These are phyloP conservation scores for Argya squamiceps DNA, from an alignment of 2,797 vertebrate species.

Conservation along the genomic window DNA sequence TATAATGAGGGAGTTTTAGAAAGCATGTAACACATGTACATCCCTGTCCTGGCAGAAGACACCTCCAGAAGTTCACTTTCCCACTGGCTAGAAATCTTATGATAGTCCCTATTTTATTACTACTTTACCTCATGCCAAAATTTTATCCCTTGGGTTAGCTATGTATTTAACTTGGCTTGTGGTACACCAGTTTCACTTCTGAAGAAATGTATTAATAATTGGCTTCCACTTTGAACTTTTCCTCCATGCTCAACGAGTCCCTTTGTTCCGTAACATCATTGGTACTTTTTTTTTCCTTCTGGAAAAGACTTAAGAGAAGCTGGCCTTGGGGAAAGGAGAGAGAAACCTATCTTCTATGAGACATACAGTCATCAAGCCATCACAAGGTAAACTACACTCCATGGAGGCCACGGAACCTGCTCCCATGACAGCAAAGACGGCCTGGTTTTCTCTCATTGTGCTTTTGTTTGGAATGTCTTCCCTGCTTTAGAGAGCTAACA, in stretches of 20 bases:
- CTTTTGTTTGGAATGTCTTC: not conserved
- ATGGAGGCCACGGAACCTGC: not conserved
- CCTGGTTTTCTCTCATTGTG: not conserved
- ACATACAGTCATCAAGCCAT: not conserved
- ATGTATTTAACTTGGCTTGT: not conserved
- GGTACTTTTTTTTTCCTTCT: not conserved
- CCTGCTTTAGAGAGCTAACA: not conserved
- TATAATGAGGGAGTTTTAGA: not conserved
- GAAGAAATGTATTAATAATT: not conserved
- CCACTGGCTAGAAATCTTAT: not conserved
- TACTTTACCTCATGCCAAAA: not conserved
- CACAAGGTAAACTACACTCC: fast-evolving
- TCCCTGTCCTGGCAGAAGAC: not conserved
- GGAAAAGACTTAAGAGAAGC: not conserved
- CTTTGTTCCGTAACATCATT: not conserved
- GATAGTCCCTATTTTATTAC: not conserved
- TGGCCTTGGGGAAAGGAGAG: fast-evolving
- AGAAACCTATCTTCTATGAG: not conserved
- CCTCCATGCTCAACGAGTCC: not conserved
- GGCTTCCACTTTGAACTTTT: not conserved
- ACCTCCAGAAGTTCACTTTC: not conserved
- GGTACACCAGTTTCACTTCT: not conserved
- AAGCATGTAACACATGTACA: not conserved
- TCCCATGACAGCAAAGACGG: not conserved
- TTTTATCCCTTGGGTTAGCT: not conserved